Conservation (phyloP, 2,888 invertebrate genomes). For the Perizoma flavofasciatum region DNA sequence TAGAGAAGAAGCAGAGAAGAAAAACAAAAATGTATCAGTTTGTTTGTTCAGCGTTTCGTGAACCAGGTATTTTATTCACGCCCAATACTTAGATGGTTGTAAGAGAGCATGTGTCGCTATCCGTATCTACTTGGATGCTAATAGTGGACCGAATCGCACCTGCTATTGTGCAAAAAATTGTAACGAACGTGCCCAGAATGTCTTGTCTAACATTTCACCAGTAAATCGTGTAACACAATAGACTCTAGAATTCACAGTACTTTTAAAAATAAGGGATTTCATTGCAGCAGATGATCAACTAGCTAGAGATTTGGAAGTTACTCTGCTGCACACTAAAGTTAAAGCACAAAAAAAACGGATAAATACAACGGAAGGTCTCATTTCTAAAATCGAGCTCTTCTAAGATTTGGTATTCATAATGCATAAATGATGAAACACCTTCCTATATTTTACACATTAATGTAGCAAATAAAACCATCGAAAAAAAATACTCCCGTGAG, state of each 20-base stretch:
- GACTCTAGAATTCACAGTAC: slow-evolving; percentile 14
- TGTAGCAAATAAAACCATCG: no score
- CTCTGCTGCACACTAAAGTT: no score
- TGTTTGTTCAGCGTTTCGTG: no score
- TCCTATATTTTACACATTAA: no score
- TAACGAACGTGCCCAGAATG: slow-evolving; percentile 51
- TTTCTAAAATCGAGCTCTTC: no score
- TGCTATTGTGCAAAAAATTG: slow-evolving; percentile 59
- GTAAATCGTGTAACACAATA: slow-evolving; percentile 43
- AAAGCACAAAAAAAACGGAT: no score
- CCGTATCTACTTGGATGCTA: slow-evolving; percentile 51
- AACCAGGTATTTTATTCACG: slow-evolving; percentile 5
- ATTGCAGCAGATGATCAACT: slow-evolving; percentile 12
- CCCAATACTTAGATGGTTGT: slow-evolving; percentile 17
- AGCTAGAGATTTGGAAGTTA: not conserved
- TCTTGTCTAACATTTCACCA: slow-evolving; percentile 34
- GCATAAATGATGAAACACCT: no score
- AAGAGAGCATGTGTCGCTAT: slow-evolving; percentile 48
- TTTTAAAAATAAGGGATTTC: slow-evolving; percentile 11
- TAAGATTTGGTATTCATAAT: no score
- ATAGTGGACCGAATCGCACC: slow-evolving; percentile 57
- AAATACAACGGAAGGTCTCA: no score
- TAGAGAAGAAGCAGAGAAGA: no score
- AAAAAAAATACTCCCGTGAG: slow-evolving; percentile 24
- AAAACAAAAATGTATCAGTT: no score